These are phyloP conservation scores for Rachycentron canadum DNA, from an alignment of 2,797 vertebrate species.

Conservation along the genomic window DNA sequence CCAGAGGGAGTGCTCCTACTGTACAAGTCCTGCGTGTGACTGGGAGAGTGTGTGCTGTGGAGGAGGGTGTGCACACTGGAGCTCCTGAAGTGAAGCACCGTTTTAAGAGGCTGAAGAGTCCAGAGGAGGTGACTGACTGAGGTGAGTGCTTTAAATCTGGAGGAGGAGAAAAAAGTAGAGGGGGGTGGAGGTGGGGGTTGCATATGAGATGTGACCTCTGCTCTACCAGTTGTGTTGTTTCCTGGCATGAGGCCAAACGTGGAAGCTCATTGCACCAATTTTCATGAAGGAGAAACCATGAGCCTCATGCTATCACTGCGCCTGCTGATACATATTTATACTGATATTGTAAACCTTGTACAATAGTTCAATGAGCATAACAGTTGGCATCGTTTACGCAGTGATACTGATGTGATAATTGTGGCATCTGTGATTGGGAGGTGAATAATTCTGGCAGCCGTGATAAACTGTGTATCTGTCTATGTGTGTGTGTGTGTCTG, in stretches of 20 bases:
- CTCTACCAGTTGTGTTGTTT: slow-evolving; percentile 55
- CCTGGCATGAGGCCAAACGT: slow-evolving; percentile 63
- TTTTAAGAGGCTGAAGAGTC: slow-evolving; percentile 43
- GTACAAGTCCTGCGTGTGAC: slow-evolving; percentile 44
- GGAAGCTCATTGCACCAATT: slow-evolving; percentile 42
- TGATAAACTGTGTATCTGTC: slow-evolving; percentile 78
- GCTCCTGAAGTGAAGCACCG: slow-evolving; percentile 43
- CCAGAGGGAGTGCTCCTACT: slow-evolving; percentile 67
- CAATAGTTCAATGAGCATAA: slow-evolving; percentile 71
- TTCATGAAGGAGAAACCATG: slow-evolving; percentile 42
- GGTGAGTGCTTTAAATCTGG: slow-evolving; percentile 30
- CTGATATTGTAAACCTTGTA: slow-evolving; percentile 58
- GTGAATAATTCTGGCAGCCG: slow-evolving; percentile 86
- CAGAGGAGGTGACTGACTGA: slow-evolving; percentile 32
- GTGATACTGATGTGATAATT: slow-evolving; percentile 78
- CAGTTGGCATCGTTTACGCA: slow-evolving; percentile 74
- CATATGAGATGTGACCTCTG: slow-evolving; percentile 64
- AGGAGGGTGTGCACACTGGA: slow-evolving; percentile 46
- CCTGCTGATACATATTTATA: slow-evolving; percentile 59
- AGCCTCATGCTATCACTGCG: slow-evolving; percentile 11
- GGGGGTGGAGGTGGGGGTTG: slow-evolving; percentile 20
- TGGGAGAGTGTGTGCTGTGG: slow-evolving; percentile 22
- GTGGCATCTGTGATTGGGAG: slow-evolving; percentile 79
- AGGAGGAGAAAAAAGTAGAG: slow-evolving; percentile 8
- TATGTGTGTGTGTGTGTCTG: slow-evolving; percentile 47